These are phyloP conservation scores for Amaurobius ferox DNA, from an alignment of 2,888 invertebrate species.

Conservation along the genomic window DNA sequence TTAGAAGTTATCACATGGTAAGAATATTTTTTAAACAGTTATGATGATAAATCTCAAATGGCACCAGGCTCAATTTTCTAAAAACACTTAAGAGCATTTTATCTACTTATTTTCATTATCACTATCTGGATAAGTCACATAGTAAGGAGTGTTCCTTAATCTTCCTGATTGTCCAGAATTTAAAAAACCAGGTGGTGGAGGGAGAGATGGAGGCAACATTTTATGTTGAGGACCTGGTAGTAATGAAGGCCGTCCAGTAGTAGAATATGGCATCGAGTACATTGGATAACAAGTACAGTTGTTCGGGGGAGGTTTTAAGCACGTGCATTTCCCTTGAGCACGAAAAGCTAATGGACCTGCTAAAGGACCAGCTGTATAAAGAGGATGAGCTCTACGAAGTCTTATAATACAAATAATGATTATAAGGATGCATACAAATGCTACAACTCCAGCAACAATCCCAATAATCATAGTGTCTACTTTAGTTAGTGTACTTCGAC, in stretches of 20 bases:
- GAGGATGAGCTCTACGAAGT: conserved; percentile 79
- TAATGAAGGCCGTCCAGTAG: conserved; percentile 74
- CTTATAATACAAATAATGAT: conserved; percentile 91
- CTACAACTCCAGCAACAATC: conserved; percentile 95
- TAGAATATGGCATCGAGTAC: conserved; percentile 76
- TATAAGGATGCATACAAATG: conserved; percentile 91
- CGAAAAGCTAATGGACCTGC: conserved; percentile 78
- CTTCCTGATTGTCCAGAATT: conserved; percentile 56
- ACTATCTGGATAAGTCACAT: conserved; percentile 77
- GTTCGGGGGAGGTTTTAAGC: conserved; percentile 78
- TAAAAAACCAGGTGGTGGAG: conserved; percentile 51
- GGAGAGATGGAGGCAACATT: conserved; percentile 77
- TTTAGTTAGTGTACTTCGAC: conserved; percentile 81
- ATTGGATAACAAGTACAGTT: conserved; percentile 76
- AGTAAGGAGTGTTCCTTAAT: conserved; percentile 76
- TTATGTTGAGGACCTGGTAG: conserved; percentile 74
- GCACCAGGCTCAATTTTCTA: background rate
- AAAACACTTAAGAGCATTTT: background rate
- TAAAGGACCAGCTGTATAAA: conserved; percentile 84
- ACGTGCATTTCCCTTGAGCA: conserved; percentile 80
- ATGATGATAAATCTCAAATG: background rate
- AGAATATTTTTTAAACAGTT: background rate
- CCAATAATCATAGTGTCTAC: conserved; percentile 96
- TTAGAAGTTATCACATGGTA: background rate
- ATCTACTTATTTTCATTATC: conserved; percentile 76